Conservation (phyloP, 2,797 vertebrate species). For the Valencia hispanica region DNA sequence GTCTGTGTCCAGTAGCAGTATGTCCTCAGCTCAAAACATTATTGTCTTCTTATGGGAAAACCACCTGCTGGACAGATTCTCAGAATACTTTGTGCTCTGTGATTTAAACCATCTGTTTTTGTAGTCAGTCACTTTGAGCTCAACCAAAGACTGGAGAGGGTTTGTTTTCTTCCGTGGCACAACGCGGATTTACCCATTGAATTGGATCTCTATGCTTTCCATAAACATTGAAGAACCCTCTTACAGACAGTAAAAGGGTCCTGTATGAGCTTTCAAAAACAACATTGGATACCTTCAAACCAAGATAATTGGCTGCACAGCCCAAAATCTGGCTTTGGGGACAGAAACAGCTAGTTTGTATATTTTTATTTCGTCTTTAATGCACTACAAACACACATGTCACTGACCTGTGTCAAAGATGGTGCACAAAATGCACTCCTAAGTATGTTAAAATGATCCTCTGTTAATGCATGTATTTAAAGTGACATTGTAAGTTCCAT, state of each 20-base stretch:
- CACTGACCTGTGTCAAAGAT: slow-evolving; percentile 3
- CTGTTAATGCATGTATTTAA: slow-evolving; percentile 35
- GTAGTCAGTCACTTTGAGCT: slow-evolving; percentile 41
- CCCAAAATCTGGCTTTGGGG: slow-evolving; percentile 56
- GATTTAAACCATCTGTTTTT: slow-evolving; percentile 71
- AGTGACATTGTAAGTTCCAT: neutral
- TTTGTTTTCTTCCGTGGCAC: slow-evolving; percentile 37
- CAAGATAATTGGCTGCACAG: slow-evolving; percentile 63
- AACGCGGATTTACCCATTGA: slow-evolving; percentile 51
- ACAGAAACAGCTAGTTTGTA: slow-evolving; percentile 30
- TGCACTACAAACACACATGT: slow-evolving; percentile 23
- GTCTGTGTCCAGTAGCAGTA: slow-evolving; percentile 41
- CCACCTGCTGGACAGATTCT: slow-evolving; percentile 56
- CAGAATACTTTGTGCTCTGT: slow-evolving; percentile 59
- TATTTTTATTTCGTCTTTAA: slow-evolving; percentile 25
- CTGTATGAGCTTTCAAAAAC: slow-evolving; percentile 56
- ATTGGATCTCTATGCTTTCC: slow-evolving; percentile 47
- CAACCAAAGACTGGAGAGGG: slow-evolving; percentile 33
- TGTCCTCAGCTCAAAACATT: slow-evolving; percentile 57
- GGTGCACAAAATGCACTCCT: slow-evolving; percentile 12
- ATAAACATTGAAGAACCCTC: slow-evolving; percentile 69
- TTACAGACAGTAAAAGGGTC: slow-evolving; percentile 45
- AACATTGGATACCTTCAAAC: slow-evolving; percentile 55
- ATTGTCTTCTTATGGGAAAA: slow-evolving; percentile 65
- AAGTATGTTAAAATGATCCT: slow-evolving; percentile 2